Evolutionary conservation across 2,888 invertebrate species (phyloP).

Genomic region (Tetragnatha montana): DNA sequence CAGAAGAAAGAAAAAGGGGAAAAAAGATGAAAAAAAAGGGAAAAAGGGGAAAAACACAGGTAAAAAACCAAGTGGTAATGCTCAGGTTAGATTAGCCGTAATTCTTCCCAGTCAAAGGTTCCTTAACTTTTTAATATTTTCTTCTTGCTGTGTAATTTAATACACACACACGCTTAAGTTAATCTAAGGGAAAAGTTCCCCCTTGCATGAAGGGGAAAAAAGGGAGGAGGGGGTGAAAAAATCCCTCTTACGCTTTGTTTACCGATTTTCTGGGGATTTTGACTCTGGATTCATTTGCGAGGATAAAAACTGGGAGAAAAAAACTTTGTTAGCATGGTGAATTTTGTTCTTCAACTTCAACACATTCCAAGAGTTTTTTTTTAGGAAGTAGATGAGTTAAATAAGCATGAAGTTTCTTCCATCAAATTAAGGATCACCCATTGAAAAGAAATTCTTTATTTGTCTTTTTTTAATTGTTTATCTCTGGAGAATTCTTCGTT

Average conservation of each 20-base stretch:
- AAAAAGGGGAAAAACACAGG: slow-evolving; percentile 6
- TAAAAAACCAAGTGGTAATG: slow-evolving; percentile 42
- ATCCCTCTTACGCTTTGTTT: slow-evolving; percentile 59
- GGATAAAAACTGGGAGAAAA: background rate
- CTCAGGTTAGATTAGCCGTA: slow-evolving; percentile 54
- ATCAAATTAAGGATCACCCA: slow-evolving; percentile 1
- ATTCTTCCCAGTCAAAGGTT: slow-evolving; percentile 41
- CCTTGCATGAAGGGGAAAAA: background rate
- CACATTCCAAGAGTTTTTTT: slow-evolving; percentile 5
- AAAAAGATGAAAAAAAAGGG: slow-evolving; percentile 3
- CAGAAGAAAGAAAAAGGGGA: slow-evolving; percentile 13
- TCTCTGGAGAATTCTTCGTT: background rate
- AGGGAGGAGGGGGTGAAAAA: slow-evolving; percentile 1
- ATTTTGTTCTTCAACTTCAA: slow-evolving; percentile 26
- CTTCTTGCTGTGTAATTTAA: slow-evolving; percentile 64
- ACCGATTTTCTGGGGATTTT: slow-evolving; percentile 55
- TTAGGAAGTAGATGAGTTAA: background rate
- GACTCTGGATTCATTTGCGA: slow-evolving; percentile 46
- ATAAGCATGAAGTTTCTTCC: background rate
- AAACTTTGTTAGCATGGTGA: slow-evolving; percentile 13
- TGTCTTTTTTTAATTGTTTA: slow-evolving; percentile 6
- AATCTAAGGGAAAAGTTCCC: slow-evolving; percentile 34
- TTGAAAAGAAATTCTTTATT: slow-evolving; percentile 13
- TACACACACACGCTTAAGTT: slow-evolving; percentile 64
- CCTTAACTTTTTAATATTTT: slow-evolving; percentile 55